These are phyloP conservation scores for Diadumene lineata DNA, from an alignment of 92 coral and sea anemone species.

Conservation along the genomic window DNA sequence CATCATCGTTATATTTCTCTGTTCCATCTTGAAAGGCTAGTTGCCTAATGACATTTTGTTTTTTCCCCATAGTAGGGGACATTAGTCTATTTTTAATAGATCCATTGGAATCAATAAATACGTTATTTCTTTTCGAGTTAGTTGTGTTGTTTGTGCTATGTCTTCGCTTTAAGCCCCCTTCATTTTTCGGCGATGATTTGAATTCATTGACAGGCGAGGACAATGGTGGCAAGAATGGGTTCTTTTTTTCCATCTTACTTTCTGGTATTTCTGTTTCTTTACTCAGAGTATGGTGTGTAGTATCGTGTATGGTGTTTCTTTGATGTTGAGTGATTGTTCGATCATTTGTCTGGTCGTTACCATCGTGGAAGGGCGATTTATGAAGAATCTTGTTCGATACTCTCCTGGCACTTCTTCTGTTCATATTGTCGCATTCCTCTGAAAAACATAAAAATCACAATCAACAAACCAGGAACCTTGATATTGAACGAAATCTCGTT, in stretches of 20 bases:
- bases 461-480: neutral
- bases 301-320: constrained; percentile 7
- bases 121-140: constrained; percentile 15
- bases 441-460: constrained; percentile 10
- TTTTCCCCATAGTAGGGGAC: constrained; percentile 23
- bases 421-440: constrained; percentile 13
- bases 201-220: constrained; percentile 40
- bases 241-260: neutral
- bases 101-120: constrained; percentile 20
- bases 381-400: constrained; percentile 20
- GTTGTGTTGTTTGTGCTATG: neutral
- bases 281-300: neutral
- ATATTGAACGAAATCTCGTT: constrained; percentile 1
- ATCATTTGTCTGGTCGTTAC: neutral
- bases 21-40: constrained; percentile 52
- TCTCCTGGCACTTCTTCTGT: constrained; percentile 17
- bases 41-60: constrained; percentile 59
- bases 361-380: neutral
- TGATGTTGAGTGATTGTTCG: neutral
- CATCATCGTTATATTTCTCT: constrained; percentile 42
- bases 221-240: constrained; percentile 38
- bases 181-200: constrained; percentile 38
- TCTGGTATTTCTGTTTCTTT: neutral
- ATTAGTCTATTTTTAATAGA: constrained; percentile 13
- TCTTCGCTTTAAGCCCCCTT: constrained; percentile 30